Evolutionary conservation across 2,888 invertebrate species (phyloP).

Genomic region (Aelia acuminata): DNA sequence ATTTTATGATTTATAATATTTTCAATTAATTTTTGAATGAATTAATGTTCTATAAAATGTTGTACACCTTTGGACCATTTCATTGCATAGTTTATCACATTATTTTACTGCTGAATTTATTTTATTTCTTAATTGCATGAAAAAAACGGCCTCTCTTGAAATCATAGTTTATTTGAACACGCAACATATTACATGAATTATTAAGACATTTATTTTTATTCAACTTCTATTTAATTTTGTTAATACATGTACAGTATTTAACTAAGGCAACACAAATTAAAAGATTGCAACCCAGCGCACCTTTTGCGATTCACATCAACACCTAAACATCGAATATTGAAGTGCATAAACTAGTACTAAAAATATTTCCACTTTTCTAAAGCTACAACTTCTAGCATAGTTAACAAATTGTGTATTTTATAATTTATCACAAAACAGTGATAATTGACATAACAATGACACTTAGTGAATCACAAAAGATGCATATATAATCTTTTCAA

Average conservation of each 20-base stretch:
- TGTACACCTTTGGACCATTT: neutral
- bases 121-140: neutral
- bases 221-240: neutral
- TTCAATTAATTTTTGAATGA: neutral
- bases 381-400: slow-evolving; percentile 58
- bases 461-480: slow-evolving; percentile 63
- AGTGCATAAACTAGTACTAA: slow-evolving; percentile 59
- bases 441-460: slow-evolving; percentile 62
- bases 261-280: slow-evolving; percentile 3
- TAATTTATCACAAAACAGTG: slow-evolving; percentile 58
- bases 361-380: slow-evolving; percentile 57
- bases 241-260: neutral
- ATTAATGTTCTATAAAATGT: neutral
- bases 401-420: slow-evolving; percentile 49
- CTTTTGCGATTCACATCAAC: slow-evolving; percentile 63
- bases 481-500: slow-evolving; percentile 58
- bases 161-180: neutral
- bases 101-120: neutral
- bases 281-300: slow-evolving; percentile 63
- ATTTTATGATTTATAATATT: no score
- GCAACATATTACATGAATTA: neutral
- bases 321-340: slow-evolving; percentile 55
- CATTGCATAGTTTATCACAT: no score
- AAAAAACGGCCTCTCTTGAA: neutral
- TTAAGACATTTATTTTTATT: neutral